Base-by-base conservation (phyloP, 2,888 invertebrate species). In the Piscicola geometra region DNA sequence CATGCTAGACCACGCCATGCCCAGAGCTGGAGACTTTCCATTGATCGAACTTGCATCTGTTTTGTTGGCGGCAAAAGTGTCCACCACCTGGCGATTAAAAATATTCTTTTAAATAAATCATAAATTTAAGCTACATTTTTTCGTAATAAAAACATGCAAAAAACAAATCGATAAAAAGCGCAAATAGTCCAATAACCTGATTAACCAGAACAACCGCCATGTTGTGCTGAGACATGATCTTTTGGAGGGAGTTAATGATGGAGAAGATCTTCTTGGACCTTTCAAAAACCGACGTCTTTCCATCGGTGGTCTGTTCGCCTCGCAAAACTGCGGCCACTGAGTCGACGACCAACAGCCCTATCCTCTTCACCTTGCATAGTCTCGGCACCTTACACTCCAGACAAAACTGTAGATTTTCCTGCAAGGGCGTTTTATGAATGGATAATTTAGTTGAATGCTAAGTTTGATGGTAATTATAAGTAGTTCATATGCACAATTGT, bases 311-410 rank as follows among this genome's bases (percentile, higher is more conserved):
- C 60, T 84, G 83, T 73, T 86, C 83, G 75, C 88, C 86, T 15
- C 84, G 80, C 84, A 90, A 91, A 47, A 90, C 85, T 0, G 90
- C 91, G 15, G 91, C 91, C 77, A 92, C 89, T 0, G 91, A 91
- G 83, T 92, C 92, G 28, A 92, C 87, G 15, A 92, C 84, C 76
- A 92, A 85, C 67, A 92, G 84, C 3, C 90, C 89, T 78, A 91
- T 88, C 75, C 86, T 85, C 18, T 86, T 84, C 33, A 82, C 83
- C 25, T 84, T 81, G 79, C 91, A 82, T 56, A 91, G 83, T 41
- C 85, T 78, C 0, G 89, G 88, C 56, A 91, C 82, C 79, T 88
- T 87, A 74, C 86, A 83, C 3, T 83, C 82, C 5, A 91, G 77
- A 77, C 82, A 84, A 32, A 78, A 74, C 69, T 80, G 78, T 50